These are phyloP conservation scores for Halcyon leucocephala DNA, from an alignment of 2,797 vertebrate species.

Conservation along the genomic window DNA sequence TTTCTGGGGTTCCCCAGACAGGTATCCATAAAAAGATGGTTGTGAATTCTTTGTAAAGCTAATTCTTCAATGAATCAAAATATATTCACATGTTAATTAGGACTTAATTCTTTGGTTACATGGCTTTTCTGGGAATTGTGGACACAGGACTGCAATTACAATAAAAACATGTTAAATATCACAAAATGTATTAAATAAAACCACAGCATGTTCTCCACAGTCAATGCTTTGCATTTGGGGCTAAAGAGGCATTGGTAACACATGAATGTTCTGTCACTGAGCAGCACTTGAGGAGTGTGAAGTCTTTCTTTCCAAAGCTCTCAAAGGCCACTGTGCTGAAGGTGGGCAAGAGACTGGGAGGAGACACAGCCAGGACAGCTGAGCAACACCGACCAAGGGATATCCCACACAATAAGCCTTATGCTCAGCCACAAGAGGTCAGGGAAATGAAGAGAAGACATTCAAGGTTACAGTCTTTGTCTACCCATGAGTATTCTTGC, in stretches of 20 bases:
- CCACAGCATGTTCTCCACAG: neutral
- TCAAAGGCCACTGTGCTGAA: neutral
- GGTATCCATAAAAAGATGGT: fast-evolving
- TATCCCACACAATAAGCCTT: neutral
- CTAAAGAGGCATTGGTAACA: neutral
- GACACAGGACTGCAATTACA: neutral
- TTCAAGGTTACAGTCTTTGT: fast-evolving
- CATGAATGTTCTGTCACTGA: neutral
- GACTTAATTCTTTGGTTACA: neutral
- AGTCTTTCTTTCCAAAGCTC: neutral
- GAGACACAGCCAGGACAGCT: neutral
- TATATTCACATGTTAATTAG: neutral
- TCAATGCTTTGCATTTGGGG: neutral
- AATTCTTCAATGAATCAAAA: neutral
- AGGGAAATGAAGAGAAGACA: neutral
- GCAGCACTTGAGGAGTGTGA: neutral
- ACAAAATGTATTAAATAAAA: neutral
- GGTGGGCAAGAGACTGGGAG: neutral
- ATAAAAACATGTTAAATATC: neutral
- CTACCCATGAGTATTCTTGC: neutral
- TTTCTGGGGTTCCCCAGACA: neutral
- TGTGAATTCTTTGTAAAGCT: neutral
- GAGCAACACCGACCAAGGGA: neutral
- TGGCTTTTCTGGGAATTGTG: neutral
- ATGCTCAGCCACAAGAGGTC: neutral